phyloP scores from a whole-genome alignment of 2,888 invertebrate genomes.

The Scaptomyza cyrtandrae region DNA sequence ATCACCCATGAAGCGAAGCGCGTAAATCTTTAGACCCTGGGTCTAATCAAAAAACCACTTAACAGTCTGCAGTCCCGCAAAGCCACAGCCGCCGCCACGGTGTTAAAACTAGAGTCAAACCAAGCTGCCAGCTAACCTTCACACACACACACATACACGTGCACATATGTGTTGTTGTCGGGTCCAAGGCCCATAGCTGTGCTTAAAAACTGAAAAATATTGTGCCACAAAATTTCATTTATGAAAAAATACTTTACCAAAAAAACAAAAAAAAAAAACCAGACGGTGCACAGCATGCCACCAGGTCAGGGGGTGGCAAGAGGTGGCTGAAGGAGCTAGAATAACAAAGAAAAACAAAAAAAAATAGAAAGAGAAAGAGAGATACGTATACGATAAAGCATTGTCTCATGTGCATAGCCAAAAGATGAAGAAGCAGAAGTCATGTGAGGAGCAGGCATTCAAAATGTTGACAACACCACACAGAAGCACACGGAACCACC shows the following conservation, averaged over 20 bases:
- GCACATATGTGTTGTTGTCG: constrained; percentile 1
- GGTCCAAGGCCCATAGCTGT: constrained; percentile 33
- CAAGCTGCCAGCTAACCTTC: neutral
- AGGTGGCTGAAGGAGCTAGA: neutral
- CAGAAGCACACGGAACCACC: neutral
- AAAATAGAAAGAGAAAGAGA: neutral
- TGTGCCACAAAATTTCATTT: constrained; percentile 72
- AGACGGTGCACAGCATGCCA: constrained; percentile 26
- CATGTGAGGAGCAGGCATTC: constrained; percentile 49
- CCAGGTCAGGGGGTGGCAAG: constrained; percentile 9
- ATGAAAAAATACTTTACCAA: constrained; percentile 47
- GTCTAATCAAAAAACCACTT: constrained; percentile 79
- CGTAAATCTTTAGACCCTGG: constrained; percentile 59
- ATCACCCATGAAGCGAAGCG: constrained; percentile 44
- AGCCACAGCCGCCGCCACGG: constrained; percentile 4
- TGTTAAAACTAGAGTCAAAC: constrained; percentile 2
- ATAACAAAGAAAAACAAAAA: neutral
- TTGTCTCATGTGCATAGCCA: constrained; percentile 72
- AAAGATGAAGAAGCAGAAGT: constrained; percentile 37
- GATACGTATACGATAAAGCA: constrained; percentile 45
- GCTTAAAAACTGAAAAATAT: constrained; percentile 68
- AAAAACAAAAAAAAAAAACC: constrained; percentile 13
- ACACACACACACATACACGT: neutral
- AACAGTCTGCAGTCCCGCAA: constrained; percentile 53
- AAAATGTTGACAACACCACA: constrained; percentile 38